A percentile compares a stretch with the other conserved stretches of the same genome.
These are phyloP conservation scores for Bagarius yarrelli DNA, from an alignment of 2,113 vertebrate species.

Conservation along the genomic window DNA sequence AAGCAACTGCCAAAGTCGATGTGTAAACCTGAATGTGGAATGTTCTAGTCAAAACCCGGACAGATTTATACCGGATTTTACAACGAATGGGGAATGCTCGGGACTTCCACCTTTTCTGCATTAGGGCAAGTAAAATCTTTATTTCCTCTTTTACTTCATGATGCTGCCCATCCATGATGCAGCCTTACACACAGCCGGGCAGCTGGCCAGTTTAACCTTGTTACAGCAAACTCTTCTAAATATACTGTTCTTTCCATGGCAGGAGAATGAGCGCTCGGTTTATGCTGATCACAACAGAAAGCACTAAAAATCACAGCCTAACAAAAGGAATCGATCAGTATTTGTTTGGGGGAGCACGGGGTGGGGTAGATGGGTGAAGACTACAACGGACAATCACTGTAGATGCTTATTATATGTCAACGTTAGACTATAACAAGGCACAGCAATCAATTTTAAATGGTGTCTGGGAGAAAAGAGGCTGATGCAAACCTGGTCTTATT, in stretches of 20 bases:
- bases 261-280: not conserved
- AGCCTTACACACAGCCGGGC: conserved; percentile 15
- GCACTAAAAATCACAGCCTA: not conserved
- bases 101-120: not conserved
- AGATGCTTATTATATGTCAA: not conserved
- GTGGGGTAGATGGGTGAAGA: not conserved
- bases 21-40: not conserved
- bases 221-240: conserved; percentile 29
- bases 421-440: not conserved
- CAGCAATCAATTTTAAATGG: not conserved
- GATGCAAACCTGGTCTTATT: not conserved
- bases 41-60: not conserved
- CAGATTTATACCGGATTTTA: not conserved
- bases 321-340: conserved; percentile 10
- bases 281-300: not conserved
- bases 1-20: not conserved
- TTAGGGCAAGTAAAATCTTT: not conserved
- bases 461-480: not conserved
- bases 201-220: conserved; percentile 55
- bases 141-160: conserved; percentile 1
- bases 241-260: not conserved
- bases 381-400: not conserved
- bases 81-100: not conserved
- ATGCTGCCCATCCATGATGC: conserved; percentile 37
- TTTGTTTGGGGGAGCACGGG: not conserved